These are phyloP conservation scores for Blastobasis lacticolella DNA, from an alignment of 2,888 invertebrate species.

Conservation along the genomic window DNA sequence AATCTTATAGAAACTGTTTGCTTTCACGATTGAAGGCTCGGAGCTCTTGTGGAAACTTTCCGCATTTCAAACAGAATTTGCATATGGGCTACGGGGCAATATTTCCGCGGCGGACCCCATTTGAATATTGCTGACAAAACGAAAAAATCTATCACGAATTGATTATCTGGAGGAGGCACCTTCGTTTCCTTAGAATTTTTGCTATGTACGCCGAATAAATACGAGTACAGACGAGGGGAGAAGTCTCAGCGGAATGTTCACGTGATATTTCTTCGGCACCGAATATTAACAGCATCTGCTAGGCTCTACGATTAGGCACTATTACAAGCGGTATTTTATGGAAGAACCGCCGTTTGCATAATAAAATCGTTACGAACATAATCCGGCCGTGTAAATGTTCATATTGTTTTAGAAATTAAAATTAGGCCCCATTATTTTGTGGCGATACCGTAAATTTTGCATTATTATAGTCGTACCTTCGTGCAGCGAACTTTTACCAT, in stretches of 20 bases:
- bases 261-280: neutral
- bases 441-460: constrained; percentile 12
- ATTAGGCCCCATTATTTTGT: constrained; percentile 9
- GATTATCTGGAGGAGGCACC: constrained; percentile 5
- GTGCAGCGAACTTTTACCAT: constrained; percentile 14
- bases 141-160: constrained; percentile 29
- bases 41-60: constrained; percentile 56
- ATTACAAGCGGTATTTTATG: constrained; percentile 31
- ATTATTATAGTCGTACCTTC: constrained; percentile 6
- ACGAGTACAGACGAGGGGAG: neutral
- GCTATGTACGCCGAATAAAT: neutral
- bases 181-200: neutral
- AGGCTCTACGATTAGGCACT: constrained; percentile 21
- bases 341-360: constrained; percentile 31
- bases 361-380: neutral
- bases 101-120: constrained; percentile 55
- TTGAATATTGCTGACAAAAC: constrained; percentile 61
- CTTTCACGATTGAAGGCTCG: constrained; percentile 58
- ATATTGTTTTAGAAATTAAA: constrained; percentile 13
- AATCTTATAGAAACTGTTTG: constrained; percentile 70
- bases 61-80: constrained; percentile 63
- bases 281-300: constrained; percentile 29
- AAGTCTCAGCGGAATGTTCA: neutral
- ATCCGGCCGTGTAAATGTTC: neutral
- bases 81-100: constrained; percentile 63